phyloP scores from a whole-genome alignment of 2,888 invertebrate genomes.

The Julus scanicus region DNA sequence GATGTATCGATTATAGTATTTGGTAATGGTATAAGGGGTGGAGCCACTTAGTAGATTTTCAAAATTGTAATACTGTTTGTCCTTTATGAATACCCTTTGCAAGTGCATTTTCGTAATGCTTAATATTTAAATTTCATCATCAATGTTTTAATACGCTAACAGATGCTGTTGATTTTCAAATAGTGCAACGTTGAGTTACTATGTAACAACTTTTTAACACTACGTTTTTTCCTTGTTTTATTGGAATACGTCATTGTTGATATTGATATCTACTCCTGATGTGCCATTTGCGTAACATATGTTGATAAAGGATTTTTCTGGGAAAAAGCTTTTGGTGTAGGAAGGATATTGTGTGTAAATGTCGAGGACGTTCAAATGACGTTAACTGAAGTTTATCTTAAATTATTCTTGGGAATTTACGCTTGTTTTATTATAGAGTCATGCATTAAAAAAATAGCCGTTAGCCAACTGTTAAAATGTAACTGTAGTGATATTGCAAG shows the following conservation, averaged over 20 bases:
- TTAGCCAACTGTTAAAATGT: too few relatives aligned
- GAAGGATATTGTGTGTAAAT: background rate
- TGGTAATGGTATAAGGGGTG: too few relatives aligned
- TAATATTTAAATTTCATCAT: background rate
- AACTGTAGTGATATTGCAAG: background rate
- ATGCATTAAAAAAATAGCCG: background rate
- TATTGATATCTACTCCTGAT: background rate
- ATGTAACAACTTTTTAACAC: background rate
- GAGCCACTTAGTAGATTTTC: too few relatives aligned
- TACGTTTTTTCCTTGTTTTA: background rate
- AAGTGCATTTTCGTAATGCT: background rate
- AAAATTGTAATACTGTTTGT: too few relatives aligned
- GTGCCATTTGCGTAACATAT: background rate
- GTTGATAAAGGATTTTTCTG: background rate
- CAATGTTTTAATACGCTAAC: too few relatives aligned
- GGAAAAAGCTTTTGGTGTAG: background rate
- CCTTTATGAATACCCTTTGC: background rate
- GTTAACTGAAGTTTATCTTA: background rate
- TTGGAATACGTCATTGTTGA: background rate
- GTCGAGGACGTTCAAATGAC: slow-evolving; percentile 34
- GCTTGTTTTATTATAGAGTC: background rate
- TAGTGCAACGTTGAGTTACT: background rate
- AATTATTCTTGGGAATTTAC: background rate
- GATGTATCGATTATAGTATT: too few relatives aligned
- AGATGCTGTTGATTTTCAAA: background rate